Evolutionary conservation across 2,113 vertebrate species (phyloP), one percentile per base, ranked within the genome.

Genomic region (Isichthys henryi): DNA sequence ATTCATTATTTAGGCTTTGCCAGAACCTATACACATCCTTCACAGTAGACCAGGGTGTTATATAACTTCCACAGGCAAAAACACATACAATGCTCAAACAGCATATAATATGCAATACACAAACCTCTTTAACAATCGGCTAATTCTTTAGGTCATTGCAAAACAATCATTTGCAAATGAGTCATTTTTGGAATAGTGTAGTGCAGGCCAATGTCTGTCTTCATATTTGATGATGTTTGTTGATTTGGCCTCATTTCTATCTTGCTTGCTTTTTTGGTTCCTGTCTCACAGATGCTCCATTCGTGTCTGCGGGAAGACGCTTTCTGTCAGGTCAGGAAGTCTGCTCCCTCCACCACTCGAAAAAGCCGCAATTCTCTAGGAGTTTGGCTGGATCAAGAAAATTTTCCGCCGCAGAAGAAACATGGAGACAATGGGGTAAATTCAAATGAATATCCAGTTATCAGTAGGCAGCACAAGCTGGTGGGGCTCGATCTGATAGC

Each of bases 371-470:
- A 48, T 49, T 50, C 70, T 49, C 82, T 77, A 70, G 89, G 89
- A 87, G 17, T 82, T 88, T 86, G 9, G 27, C 15, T 23, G 17
- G 39, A 90, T 90, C 74, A 88, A 83, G 56, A 35, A 6, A 88
- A 45, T 58, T 88, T 48, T 49, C 70, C 48, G 35, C 46, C 53
- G 15, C 82, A 88, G 88, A 90, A 2, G 86, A 85, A 80, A 88
- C 89, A 90, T 88, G 52, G 52, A 77, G 89, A 48, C 49, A 74
- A 31, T 87, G 53, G 39, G 74, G 74, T 88, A 88, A 83, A 52
- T 53, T 88, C 19, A 62, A 88, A 82, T 45, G 89, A 90, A 88
- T 88, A 90, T 8, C 23, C 50, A 39, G 50, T 56, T 58, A 88
- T 82, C 70, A 88, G 74, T 50, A 90, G 58, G 49, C 86, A 88